phyloP scores from a whole-genome alignment of 2,113 vertebrate species.

The Bufo gargarizans region DNA sequence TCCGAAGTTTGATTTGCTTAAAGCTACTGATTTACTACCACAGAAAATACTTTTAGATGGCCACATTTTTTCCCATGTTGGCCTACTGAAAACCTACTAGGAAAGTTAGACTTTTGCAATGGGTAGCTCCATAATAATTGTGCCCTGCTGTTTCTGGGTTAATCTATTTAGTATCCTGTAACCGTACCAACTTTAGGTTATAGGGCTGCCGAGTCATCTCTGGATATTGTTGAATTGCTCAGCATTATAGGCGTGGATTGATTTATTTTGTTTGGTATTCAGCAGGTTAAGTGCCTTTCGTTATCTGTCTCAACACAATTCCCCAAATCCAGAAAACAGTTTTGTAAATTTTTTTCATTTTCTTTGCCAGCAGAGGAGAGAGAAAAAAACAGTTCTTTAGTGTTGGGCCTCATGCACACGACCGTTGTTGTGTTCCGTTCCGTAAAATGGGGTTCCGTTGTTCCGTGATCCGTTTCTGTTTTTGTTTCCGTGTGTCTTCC shows the following conservation, averaged over 20 bases:
- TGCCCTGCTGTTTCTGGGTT: not conserved
- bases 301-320: not conserved
- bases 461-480: too few species aligned
- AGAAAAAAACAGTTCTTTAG: not conserved
- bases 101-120: not conserved
- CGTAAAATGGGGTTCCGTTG: too few species aligned
- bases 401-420: too few species aligned
- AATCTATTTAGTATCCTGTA: not conserved
- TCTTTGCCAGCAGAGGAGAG: not conserved
- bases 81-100: too few species aligned
- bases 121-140: not conserved
- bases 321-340: not conserved
- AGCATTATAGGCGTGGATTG: not conserved
- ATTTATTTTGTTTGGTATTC: not conserved
- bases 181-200: too few species aligned
- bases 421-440: too few species aligned
- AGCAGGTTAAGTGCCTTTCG: not conserved
- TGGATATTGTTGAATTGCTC: not conserved
- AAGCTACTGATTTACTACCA: too few species aligned
- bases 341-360: not conserved
- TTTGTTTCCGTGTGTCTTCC: too few species aligned
- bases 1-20: too few species aligned
- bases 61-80: too few species aligned
- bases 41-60: too few species aligned
- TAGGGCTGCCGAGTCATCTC: not conserved